Conservation (phyloP, 2,888 invertebrate species). For the Leptopterna dolabrata region DNA sequence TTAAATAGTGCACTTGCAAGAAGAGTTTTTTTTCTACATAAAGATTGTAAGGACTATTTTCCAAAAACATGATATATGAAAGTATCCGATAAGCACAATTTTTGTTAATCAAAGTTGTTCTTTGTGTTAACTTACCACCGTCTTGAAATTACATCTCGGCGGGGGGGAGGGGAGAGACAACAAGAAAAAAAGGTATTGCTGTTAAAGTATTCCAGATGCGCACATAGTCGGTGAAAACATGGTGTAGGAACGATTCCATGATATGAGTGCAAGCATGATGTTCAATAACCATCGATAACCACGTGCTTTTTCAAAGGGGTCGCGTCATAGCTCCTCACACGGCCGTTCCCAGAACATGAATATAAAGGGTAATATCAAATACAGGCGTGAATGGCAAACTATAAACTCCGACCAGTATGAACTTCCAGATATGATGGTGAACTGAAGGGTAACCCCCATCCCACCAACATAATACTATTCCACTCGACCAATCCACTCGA, state of each 20-base stretch:
- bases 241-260: no score
- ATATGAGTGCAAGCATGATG: neutral
- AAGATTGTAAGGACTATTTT: no score
- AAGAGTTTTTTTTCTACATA: no score
- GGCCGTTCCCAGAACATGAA: conserved; percentile 14
- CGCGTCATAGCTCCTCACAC: neutral
- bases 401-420: conserved; percentile 18
- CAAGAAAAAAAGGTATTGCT: neutral
- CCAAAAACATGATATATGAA: no score
- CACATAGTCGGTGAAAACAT: neutral
- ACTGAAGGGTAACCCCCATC: neutral
- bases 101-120: no score
- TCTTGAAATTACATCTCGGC: no score
- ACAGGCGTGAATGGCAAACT: conserved; percentile 10
- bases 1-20: no score
- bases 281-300: neutral
- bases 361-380: neutral
- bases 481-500: neutral
- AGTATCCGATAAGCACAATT: no score
- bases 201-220: neutral
- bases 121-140: no score
- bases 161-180: neutral
- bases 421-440: neutral
- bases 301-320: neutral
- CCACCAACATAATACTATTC: neutral